Percentiles rank a stretch among this genome's conserved stretches.
Evolutionary conservation across 2,888 invertebrate genomes (phyloP).

Genomic region (Aphidoletes aphidimyza): DNA sequence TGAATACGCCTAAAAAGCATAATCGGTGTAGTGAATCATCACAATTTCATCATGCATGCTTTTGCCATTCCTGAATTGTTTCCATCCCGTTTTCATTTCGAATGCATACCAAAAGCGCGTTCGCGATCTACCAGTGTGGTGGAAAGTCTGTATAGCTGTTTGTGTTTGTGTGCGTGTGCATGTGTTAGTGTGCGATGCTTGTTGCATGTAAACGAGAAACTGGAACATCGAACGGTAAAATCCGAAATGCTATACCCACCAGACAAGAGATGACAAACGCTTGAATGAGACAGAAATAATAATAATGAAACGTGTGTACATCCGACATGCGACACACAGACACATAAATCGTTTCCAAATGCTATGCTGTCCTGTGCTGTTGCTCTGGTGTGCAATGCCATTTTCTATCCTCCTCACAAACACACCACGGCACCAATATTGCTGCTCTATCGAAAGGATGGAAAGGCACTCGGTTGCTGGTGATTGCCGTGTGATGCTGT

Average conservation of each 20-base stretch:
- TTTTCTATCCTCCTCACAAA: background rate
- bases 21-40: constrained; percentile 27
- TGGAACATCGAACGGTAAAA: background rate
- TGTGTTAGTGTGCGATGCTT: background rate
- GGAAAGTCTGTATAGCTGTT: too few relatives aligned
- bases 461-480: constrained; percentile 26
- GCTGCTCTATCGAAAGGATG: background rate
- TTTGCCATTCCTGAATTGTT: background rate
- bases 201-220: constrained; percentile 20
- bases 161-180: too few relatives aligned
- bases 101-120: background rate
- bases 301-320: constrained; percentile 20
- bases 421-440: background rate
- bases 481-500: constrained; percentile 38
- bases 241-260: background rate
- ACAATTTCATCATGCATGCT: constrained; percentile 15
- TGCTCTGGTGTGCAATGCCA: background rate
- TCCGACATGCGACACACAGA: constrained; percentile 38
- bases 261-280: constrained; percentile 11
- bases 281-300: constrained; percentile 52
- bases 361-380: too few relatives aligned
- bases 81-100: constrained; percentile 42
- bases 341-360: constrained; percentile 39
- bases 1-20: constrained; percentile 37
- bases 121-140: too few relatives aligned